These are phyloP conservation scores for Scaptomyza caliginosa DNA, from an alignment of 2,888 invertebrate species.

Conservation along the genomic window DNA sequence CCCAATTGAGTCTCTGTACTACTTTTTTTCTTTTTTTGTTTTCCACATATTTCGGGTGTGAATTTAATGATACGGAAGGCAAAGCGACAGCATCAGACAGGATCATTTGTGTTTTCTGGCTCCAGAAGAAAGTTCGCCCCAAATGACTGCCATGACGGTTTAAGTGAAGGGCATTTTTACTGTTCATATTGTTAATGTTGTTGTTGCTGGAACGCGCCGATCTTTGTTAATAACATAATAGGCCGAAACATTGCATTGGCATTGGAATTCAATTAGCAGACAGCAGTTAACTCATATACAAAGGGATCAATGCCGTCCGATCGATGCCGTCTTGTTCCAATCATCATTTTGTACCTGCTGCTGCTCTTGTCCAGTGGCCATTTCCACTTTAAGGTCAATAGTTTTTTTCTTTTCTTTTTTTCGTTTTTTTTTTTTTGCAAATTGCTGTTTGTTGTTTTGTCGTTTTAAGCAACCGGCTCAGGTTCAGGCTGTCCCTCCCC, in stretches of 20 bases:
- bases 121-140: conserved; percentile 64
- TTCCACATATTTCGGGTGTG: conserved; percentile 61
- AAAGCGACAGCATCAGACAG: conserved; percentile 16
- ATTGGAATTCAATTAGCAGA: conserved; percentile 77
- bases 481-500: conserved; percentile 21
- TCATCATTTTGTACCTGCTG: conserved; percentile 9
- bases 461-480: conserved; percentile 61
- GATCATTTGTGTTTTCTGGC: conserved; percentile 19
- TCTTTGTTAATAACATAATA: conserved; percentile 75
- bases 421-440: conserved; percentile 33
- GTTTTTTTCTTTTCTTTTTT: conserved; percentile 28
- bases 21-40: conserved; percentile 7
- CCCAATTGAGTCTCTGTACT: conserved; percentile 48
- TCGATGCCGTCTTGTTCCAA: conserved; percentile 14
- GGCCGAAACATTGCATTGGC: conserved; percentile 74
- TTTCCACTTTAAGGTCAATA: conserved; percentile 72
- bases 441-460: conserved; percentile 63
- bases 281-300: conserved; percentile 48
- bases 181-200: not conserved
- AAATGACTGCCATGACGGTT: conserved; percentile 56
- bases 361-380: conserved; percentile 39
- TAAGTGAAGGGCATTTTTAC: conserved; percentile 40
- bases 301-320: conserved; percentile 42
- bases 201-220: conserved; percentile 44
- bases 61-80: conserved; percentile 70